phyloP scores from a whole-genome alignment of 2,113 vertebrate species.

The Ammodytes dubius region DNA sequence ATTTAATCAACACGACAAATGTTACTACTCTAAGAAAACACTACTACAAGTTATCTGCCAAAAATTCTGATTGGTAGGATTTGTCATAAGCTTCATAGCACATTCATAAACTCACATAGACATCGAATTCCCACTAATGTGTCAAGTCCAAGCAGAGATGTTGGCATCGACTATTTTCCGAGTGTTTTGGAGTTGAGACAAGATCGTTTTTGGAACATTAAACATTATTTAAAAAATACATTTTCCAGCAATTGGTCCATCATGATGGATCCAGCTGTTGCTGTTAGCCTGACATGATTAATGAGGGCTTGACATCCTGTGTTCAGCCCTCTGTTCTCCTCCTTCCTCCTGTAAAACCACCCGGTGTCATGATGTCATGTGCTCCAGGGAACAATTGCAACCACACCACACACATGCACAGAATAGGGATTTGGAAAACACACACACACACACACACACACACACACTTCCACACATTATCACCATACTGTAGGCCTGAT shows the following conservation, averaged over 20 bases:
- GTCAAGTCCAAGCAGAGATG: too few species aligned
- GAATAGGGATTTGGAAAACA: constrained; percentile 6
- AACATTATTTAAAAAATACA: neutral
- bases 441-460: constrained; percentile 7
- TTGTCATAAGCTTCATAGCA: too few species aligned
- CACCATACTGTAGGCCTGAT: neutral
- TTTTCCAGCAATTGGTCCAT: neutral
- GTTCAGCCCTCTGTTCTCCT: neutral
- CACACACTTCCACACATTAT: constrained; percentile 5
- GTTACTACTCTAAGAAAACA: neutral
- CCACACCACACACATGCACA: neutral
- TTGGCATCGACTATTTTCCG: neutral
- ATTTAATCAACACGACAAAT: neutral
- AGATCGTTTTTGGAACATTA: neutral
- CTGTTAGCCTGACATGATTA: constrained; percentile 6
- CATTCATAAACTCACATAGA: too few species aligned
- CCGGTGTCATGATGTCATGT: constrained; percentile 50
- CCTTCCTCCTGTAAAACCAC: constrained; percentile 20
- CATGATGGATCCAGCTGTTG: constrained; percentile 11
- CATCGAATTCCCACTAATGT: too few species aligned
- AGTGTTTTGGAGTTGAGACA: neutral
- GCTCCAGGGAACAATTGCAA: constrained; percentile 34
- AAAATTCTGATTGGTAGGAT: too few species aligned
- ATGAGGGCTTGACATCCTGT: neutral
- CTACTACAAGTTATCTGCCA: neutral